A percentile compares a stretch with the other conserved stretches of the same genome.
Evolutionary conservation across 2,888 invertebrate genomes (phyloP).

Genomic region (Epinotia brunnichana): DNA sequence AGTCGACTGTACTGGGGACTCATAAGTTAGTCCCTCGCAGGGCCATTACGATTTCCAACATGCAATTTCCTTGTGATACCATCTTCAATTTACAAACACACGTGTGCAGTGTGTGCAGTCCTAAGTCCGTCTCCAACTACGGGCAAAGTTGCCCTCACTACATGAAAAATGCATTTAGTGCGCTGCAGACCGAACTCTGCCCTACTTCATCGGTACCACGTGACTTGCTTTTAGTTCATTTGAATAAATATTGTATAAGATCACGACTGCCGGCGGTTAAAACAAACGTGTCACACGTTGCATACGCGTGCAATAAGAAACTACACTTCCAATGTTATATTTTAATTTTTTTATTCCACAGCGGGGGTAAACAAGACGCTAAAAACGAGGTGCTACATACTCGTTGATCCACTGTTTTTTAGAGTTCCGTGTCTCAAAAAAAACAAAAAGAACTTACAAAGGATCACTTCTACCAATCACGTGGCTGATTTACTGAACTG

Average conservation of each 20-base stretch:
- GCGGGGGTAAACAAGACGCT: too few species aligned
- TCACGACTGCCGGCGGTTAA: not conserved
- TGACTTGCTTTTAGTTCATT: conserved; percentile 44
- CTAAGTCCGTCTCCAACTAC: conserved; percentile 58
- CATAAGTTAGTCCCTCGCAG: too few species aligned
- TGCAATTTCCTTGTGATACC: not conserved
- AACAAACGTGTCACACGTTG: not conserved
- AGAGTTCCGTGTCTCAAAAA: too few species aligned
- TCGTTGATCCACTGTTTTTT: too few species aligned
- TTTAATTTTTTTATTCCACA: too few species aligned
- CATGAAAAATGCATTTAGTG: conserved; percentile 82
- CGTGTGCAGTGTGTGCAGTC: conserved; percentile 53
- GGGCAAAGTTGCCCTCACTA: conserved; percentile 69
- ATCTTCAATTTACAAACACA: not conserved
- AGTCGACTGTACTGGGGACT: too few species aligned
- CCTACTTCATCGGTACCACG: conserved; percentile 39
- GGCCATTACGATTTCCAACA: not conserved
- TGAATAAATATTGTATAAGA: conserved; percentile 45
- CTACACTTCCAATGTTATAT: too few species aligned
- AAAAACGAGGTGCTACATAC: too few species aligned
- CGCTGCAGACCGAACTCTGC: conserved; percentile 44
- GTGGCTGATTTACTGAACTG: too few species aligned
- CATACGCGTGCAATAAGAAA: too few species aligned
- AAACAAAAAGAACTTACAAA: too few species aligned
- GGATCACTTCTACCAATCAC: too few species aligned